Conservation (phyloP, 2,888 invertebrate species). For the Caenorhabditis imperialis region DNA sequence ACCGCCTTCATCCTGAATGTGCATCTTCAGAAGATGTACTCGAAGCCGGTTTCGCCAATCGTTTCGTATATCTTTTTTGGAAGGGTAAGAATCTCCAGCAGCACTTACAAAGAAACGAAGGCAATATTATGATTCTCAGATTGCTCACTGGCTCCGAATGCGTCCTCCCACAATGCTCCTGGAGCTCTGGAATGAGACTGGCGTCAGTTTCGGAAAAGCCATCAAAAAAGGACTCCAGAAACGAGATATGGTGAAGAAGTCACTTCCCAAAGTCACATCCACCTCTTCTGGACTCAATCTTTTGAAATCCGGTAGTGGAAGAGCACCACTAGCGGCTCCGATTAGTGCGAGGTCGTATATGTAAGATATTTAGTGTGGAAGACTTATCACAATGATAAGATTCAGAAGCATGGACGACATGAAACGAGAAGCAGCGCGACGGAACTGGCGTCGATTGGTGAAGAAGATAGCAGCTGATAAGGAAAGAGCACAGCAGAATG, state of each 20-base stretch:
- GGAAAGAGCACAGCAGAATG: conserved; percentile 12
- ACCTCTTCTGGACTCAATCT: conserved; percentile 42
- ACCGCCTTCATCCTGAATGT: conserved; percentile 77
- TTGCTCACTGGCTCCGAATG: conserved; percentile 72
- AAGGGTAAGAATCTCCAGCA: conserved; percentile 51
- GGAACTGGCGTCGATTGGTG: conserved; percentile 71
- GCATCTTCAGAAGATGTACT: conserved; percentile 76
- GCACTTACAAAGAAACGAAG: neutral
- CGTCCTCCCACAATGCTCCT: conserved; percentile 73
- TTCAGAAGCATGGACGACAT: conserved; percentile 48
- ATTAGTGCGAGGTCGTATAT: conserved; percentile 53
- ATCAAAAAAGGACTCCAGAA: conserved; percentile 23
- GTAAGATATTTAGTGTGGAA: conserved; percentile 8
- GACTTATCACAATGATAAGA: no score
- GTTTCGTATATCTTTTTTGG: conserved; percentile 75
- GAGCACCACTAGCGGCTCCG: conserved; percentile 50
- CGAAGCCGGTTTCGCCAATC: conserved; percentile 75
- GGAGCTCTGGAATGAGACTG: conserved; percentile 74
- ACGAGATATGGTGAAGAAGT: conserved; percentile 2
- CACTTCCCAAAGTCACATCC: conserved; percentile 37
- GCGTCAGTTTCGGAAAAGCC: conserved; percentile 53
- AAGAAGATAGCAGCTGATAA: conserved; percentile 28
- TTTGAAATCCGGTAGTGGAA: conserved; percentile 31
- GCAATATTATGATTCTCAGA: conserved; percentile 25
- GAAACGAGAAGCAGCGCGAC: conserved; percentile 44